Conservation (phyloP, 2,113 vertebrate genomes). For the Tympanuchus pallidicinctus region DNA sequence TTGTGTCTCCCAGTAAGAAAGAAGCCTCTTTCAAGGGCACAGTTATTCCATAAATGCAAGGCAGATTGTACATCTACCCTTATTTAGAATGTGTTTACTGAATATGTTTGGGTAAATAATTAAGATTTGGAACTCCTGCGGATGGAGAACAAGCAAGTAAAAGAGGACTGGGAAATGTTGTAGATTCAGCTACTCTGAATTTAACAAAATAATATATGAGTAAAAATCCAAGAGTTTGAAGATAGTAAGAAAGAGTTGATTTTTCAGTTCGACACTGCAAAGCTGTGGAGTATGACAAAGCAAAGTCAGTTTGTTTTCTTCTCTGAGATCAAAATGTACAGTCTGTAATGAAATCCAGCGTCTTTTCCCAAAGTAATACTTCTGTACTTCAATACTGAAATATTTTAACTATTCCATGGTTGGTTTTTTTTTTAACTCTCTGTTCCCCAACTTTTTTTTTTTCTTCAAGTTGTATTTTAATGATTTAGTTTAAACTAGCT, state of each 20-base stretch:
- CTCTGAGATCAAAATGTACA: constrained; percentile 68
- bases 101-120: constrained; percentile 76
- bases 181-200: constrained; percentile 50
- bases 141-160: constrained; percentile 66
- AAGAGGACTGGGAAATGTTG: constrained; percentile 58
- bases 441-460: not conserved
- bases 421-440: not conserved
- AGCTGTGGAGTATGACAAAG: constrained; percentile 60
- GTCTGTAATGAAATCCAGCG: constrained; percentile 71
- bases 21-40: constrained; percentile 70
- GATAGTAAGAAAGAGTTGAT: not conserved
- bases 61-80: constrained; percentile 69
- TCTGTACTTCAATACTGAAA: constrained; percentile 42
- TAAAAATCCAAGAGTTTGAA: constrained; percentile 61
- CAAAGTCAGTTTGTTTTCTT: constrained; percentile 48
- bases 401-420: constrained; percentile 43
- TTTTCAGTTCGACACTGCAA: constrained; percentile 52
- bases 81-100: constrained; percentile 77
- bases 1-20: constrained; percentile 57
- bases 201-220: not conserved
- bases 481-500: constrained; percentile 42
- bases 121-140: constrained; percentile 73
- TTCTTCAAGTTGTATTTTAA: not conserved
- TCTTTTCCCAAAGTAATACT: constrained; percentile 34
- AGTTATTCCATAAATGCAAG: constrained; percentile 74